These are phyloP conservation scores for Corydoras maculifer DNA, from an alignment of 2,113 vertebrate species.

Conservation along the genomic window DNA sequence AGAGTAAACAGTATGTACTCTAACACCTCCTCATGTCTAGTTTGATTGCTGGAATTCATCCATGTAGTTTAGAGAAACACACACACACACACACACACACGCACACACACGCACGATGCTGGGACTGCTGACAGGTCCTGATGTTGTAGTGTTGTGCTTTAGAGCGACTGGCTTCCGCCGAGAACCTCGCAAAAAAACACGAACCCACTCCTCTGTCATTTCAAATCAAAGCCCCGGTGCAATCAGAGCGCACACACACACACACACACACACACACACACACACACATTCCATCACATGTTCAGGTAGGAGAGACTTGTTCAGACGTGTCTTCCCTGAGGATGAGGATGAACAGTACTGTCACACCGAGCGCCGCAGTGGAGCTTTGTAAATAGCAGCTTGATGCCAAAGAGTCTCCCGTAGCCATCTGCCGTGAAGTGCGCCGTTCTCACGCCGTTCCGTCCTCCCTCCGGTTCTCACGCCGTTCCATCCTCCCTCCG, in stretches of 20 bases:
- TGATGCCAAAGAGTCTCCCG: neutral
- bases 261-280: constrained; percentile 9
- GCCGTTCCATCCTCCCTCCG: neutral
- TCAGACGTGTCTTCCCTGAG: constrained; percentile 14
- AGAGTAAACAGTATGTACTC: neutral
- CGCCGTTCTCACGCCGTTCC: neutral
- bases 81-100: neutral
- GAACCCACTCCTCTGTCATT: neutral
- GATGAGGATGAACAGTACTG: neutral
- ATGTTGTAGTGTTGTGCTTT: constrained; percentile 8
- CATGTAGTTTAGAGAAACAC: neutral
- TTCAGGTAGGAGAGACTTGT: constrained; percentile 1
- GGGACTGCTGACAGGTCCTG: constrained; percentile 5
- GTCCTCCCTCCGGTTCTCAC: no score
- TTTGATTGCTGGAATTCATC: neutral
- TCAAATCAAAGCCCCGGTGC: neutral
- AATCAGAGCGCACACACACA: neutral
- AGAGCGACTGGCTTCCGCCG: constrained; percentile 4
- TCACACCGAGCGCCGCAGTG: constrained; percentile 3
- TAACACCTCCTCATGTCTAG: neutral
- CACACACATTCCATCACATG: constrained; percentile 6
- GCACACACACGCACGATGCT: neutral
- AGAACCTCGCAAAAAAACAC: neutral
- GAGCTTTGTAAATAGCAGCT: neutral
- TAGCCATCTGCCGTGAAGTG: neutral